These are phyloP conservation scores for Formicarius rufipectus DNA, from an alignment of 2,113 vertebrate species.

Conservation along the genomic window DNA sequence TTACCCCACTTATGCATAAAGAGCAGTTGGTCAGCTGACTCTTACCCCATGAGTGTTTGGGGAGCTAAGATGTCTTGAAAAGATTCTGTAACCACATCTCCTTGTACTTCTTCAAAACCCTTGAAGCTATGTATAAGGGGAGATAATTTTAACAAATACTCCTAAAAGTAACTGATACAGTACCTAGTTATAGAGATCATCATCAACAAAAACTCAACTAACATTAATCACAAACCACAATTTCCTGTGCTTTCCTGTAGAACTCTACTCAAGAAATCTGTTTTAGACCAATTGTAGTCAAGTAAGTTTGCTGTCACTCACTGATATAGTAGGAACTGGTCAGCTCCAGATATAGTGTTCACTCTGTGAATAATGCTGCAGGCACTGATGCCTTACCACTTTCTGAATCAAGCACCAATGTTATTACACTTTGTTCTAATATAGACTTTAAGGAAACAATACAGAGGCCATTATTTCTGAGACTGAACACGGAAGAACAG, in stretches of 20 bases:
- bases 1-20: background rate
- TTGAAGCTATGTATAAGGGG: background rate
- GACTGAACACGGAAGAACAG: conserved; percentile 8
- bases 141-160: background rate
- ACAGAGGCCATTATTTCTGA: conserved; percentile 12
- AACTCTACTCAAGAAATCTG: background rate
- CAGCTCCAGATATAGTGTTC: conserved; percentile 20
- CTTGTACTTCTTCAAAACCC: background rate
- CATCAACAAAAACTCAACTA: background rate
- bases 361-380: conserved; percentile 18
- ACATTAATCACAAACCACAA: background rate
- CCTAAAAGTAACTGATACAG: background rate
- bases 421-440: conserved; percentile 59
- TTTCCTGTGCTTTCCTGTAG: background rate
- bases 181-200: background rate
- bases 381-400: conserved; percentile 29
- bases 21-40: background rate
- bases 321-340: conserved; percentile 29
- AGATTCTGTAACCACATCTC: background rate
- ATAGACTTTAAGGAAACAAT: conserved; percentile 42
- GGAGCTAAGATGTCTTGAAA: background rate
- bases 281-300: background rate
- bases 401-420: background rate
- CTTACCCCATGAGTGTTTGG: background rate
- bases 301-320: conserved; percentile 13